Evolutionary conservation across 2,888 invertebrate genomes (phyloP), one percentile per base, ranked within the genome.

Genomic region (Cremastobaeus sp.): DNA sequence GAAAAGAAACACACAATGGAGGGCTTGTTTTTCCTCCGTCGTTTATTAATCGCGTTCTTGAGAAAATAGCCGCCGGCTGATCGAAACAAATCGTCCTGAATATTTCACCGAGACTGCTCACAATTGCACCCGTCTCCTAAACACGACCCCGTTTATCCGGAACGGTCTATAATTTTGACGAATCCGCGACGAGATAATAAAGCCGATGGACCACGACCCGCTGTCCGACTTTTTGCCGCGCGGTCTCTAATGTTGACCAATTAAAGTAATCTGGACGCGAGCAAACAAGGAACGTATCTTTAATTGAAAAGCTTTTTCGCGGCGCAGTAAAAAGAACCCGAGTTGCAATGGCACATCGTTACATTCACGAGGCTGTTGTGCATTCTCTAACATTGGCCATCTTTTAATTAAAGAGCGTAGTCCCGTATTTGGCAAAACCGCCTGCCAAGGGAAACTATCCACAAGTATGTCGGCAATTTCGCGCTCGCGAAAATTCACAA

Each of bases 21-120:
- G 12, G 39, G 14, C 14, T 30, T 39, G 50, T 64, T 43, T 64
- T 54, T 54, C 41, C 41, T 48, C 32, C 59, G 45, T 59, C 35
- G 25, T 45, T 45, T 35, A 62, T 62, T 50, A 62, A 62, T 34
- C 50, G 43, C 3, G 21, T 15, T 17, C 14, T 52, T 32, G n/a
- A 28, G 25, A 52, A 52, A 43, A 52, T 30, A 21, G 41, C 41
- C 14, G 32, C 21, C 11, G 57, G 45, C 57, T 21, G 20, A 17
- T 37, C 6, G 21, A 43, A 25, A 28, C 43, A 45, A 35, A 28
- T 45, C 39, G 28, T 12, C 34, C 34, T 25, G 34, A 48, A 32
- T 20, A 8, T 0, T 17, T 34, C 12, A 14, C 3, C 6, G 9
- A 41, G 18, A 30, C n/a, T n/a, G n/a, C n/a, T n/a, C n/a, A n/a